Base-by-base conservation (phyloP, 2,113 vertebrate species). In the Dipodomys merriami region DNA sequence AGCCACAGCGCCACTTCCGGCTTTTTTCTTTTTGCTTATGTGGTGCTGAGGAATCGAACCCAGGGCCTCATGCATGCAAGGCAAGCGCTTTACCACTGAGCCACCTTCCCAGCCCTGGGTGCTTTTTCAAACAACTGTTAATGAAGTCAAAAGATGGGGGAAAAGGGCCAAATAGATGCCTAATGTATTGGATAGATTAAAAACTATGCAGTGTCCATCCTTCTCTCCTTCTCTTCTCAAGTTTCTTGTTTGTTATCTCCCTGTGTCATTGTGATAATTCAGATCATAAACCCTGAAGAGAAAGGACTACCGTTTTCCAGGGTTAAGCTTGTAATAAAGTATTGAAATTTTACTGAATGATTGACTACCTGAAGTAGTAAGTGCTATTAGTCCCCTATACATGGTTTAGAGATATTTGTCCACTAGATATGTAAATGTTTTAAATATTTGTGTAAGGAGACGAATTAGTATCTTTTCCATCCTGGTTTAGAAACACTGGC, bases 321-420 rank as follows among this genome's bases (percentile, higher is more conserved):
- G 67, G 20, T 25, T 7, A 39, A 33, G 29, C 15, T 84, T 27
- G 22, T 87, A 57, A 33, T 44, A 79, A 87, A 53, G 49, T 39
- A 20, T 73, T 78, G 39, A 88, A 78, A 67, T 68, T 57, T 86
- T 84, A 64, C 33, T 64, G 35, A 88, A 13, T 46, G 29, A 57
- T 35, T 72, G 60, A 67, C 65, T 86, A 13, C 60, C n/a, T 30
- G 60, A 33, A 72, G 78, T 46, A 27, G 72, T 76, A 76, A 79
- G 22, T 95, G 30, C 64, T 30, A 1, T 7, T n/a, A 12, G 3
- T 73, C 74, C 88, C 69, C 62, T 76, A 2, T 62, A n/a, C 91
- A 39, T 78, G 33, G 7, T 62, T 30, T 67, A 89, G n/a, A 77
- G 44, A 57, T 49, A 22, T 33, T 53, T 91, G n/a, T 53, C 29